Evolutionary conservation across 2,888 invertebrate species (phyloP), one percentile per base, ranked within the genome.

Genomic region (Scaptomyza polygonia): DNA sequence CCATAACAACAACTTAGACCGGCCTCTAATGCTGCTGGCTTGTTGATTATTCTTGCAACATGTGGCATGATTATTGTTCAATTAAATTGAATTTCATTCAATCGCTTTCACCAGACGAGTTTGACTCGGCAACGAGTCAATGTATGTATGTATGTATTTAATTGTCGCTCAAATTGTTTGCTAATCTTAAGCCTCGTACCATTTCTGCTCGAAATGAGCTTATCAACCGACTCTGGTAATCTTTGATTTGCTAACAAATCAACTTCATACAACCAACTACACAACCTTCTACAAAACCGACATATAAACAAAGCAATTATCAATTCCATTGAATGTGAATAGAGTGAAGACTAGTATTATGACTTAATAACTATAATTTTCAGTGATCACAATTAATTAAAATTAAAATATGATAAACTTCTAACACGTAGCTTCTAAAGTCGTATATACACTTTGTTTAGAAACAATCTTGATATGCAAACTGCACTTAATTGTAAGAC

Each of bases 71-170:
- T 61, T 36, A 39, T 44, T 47, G 32, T 48, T 34, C 11, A 58
- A 61, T 64, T 45, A 45, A 66, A 53, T 59, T 56, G n/a, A 42
- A 42, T 45, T 49, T 34, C 6, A 40, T 45, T 34, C 8, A 40
- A 25, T n/a, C 9, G 48, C 69, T 69, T 69, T 69, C 69, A 45
- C 69, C 55, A 52, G 47, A 74, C 57, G 6, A 47, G 74, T 74
- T 69, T 61, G 5, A 55, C 65, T 11, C 48, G 62, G 25, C 43
- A 43, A 56, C 36, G n/a, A 25, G 25, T 25, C 25, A 5, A 4
- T 29, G 14, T n/a, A 14, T n/a, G n/a, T 14, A 25, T 32, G 34
- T 6, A n/a, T 8, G 14, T n/a, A n/a, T n/a, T n/a, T n/a, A n/a
- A n/a, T n/a, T 47, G 21, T 44, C n/a, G 36, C 30, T 27, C 55